Conservation (phyloP, 2,888 invertebrate species). For the Plebejus argus region DNA sequence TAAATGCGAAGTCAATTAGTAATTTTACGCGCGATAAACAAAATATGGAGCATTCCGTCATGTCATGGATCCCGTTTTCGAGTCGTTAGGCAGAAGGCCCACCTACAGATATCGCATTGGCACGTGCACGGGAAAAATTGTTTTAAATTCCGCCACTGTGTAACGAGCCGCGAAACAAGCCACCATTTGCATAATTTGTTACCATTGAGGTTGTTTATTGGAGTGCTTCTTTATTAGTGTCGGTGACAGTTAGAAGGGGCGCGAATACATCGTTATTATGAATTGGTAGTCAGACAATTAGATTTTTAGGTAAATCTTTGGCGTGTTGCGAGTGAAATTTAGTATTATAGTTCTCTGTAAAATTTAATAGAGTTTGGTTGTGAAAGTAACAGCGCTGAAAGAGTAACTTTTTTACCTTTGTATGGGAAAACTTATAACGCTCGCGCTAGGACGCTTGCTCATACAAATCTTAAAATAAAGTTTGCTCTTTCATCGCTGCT, state of each 20-base stretch:
- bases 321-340: too few species aligned
- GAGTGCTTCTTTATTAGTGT: conserved; percentile 19
- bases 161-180: conserved; percentile 46
- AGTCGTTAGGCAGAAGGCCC: conserved; percentile 47
- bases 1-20: background rate
- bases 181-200: conserved; percentile 51
- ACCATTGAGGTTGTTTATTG: conserved; percentile 39
- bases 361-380: too few species aligned
- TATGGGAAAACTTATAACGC: too few species aligned
- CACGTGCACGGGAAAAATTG: conserved; percentile 59
- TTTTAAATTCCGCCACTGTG: conserved; percentile 54
- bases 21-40: conserved; percentile 9
- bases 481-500: too few species aligned
- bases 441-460: too few species aligned
- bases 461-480: too few species aligned
- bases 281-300: background rate
- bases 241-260: background rate
- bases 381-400: too few species aligned
- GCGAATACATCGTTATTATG: background rate
- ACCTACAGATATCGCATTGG: conserved; percentile 52
- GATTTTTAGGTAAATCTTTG: too few species aligned
- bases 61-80: conserved; percentile 36
- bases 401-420: too few species aligned
- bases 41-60: background rate
- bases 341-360: too few species aligned